phyloP scores from a whole-genome alignment of 2,888 invertebrate genomes.

The Drosophila nr. perissopoda region DNA sequence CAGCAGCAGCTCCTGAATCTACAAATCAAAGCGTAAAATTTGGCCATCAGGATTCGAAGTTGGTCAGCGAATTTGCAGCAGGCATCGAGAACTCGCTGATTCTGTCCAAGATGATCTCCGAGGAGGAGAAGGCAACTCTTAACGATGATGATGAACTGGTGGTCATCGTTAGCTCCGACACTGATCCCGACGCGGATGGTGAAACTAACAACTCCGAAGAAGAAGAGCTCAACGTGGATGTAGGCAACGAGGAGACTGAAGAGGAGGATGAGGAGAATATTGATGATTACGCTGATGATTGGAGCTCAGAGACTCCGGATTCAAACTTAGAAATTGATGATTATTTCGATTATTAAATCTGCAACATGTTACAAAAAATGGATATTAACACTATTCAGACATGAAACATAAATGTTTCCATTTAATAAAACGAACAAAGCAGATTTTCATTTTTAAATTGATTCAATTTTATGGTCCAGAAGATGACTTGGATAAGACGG shows the following conservation, averaged over 20 bases:
- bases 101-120: not conserved
- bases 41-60: not conserved
- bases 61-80: not conserved
- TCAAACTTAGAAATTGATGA: not conserved
- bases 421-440: not conserved
- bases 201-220: not conserved
- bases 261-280: not conserved
- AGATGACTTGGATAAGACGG: too few relatives aligned
- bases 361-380: not conserved
- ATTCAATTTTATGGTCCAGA: not conserved
- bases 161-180: not conserved
- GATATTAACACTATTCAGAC: not conserved
- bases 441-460: not conserved
- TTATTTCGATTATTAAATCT: not conserved
- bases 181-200: constrained; percentile 4
- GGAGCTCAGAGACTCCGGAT: not conserved
- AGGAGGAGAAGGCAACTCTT: not conserved
- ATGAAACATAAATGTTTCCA: not conserved
- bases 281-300: not conserved
- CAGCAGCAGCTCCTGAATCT: not conserved
- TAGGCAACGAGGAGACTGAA: not conserved
- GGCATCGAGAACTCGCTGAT: not conserved
- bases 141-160: not conserved
- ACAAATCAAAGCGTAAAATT: not conserved
- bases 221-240: not conserved